Evolutionary conservation across 2,888 invertebrate species (phyloP), one percentile per base, ranked within the genome.

Genomic region (Mythimna loreyi): DNA sequence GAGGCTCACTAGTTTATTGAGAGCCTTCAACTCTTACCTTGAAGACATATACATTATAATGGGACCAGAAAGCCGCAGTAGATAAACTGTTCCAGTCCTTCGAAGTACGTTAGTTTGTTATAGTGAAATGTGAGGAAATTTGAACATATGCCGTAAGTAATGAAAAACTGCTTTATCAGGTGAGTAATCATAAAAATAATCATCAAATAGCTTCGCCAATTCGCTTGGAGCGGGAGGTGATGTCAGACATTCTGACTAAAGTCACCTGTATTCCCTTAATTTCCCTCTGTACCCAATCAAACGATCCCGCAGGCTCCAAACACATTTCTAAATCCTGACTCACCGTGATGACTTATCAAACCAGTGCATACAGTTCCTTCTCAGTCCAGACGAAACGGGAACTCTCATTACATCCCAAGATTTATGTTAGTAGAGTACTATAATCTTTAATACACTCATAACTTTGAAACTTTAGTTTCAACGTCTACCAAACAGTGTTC

Each of bases 371-470:
- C n/a, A 33, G 3, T 28, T 13, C 8, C 74, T 28, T 21, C 25
- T 40, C 21, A 57, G n/a, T 75, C 45, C 23, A 55, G 59, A 36
- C n/a, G 28, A 70, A 77, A 59, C 49, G 55, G 71, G 33, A 36
- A 49, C n/a, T 45, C 8, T 2, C 36, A 77, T 72, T 70, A 59
- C 36, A 45, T 13, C 0, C n/a, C 30, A 30, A 40, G 25, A 36
- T n/a, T 58, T 55, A 76, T 36, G 23, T 70, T 47, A 58, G 53
- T 30, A 69, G n/a, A 55, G 11, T 21, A 23, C 5, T 72, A 70
- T 70, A 36, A 25, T 56, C 5, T 72, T 76, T 70, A 36, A 25
- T 56, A 50, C n/a, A 11, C 28, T 25, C 77, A 25, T 72, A 71
- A 72, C 49, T 77, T 71, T 23, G 25, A 1, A 21, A 55, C 28